A percentile compares a stretch with the other conserved stretches of the same genome.
These are phyloP conservation scores for Rhagologus leucostigma DNA, from an alignment of 2,113 vertebrate genomes.

Conservation along the genomic window DNA sequence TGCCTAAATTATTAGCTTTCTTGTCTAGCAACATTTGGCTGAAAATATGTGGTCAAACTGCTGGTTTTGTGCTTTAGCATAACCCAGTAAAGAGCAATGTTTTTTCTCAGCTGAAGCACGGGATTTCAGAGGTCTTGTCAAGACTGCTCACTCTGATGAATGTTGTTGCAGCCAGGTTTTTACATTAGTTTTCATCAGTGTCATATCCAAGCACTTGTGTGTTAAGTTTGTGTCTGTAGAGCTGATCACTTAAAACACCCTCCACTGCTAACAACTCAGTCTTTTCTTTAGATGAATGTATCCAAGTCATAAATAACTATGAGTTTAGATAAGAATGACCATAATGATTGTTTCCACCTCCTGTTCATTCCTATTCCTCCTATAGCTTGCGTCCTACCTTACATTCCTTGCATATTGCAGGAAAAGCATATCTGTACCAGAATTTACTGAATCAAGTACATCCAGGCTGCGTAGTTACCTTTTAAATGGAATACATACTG, in stretches of 20 bases:
- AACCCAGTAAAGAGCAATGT: background rate
- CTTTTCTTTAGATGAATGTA: background rate
- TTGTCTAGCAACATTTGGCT: background rate
- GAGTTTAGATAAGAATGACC: background rate
- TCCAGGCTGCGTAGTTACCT: background rate
- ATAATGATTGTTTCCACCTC: background rate
- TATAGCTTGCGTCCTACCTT: background rate
- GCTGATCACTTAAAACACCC: background rate
- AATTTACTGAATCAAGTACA: background rate
- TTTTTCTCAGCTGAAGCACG: background rate
- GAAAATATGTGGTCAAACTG: background rate
- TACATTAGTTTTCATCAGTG: background rate
- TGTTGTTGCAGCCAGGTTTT: background rate
- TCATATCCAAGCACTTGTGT: background rate
- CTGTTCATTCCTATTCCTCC: background rate
- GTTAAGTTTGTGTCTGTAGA: background rate
- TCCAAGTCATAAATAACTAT: background rate
- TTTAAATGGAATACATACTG: background rate
- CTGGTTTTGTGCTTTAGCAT: background rate
- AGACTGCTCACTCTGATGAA: background rate
- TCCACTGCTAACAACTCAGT: background rate
- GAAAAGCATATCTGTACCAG: background rate
- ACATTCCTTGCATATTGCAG: background rate
- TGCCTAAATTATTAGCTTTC: background rate
- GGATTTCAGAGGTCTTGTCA: background rate